Evolutionary conservation across 1,140 invertebrate genomes (phyloP).

Genomic region (Phymorhynchus buccinoides): DNA sequence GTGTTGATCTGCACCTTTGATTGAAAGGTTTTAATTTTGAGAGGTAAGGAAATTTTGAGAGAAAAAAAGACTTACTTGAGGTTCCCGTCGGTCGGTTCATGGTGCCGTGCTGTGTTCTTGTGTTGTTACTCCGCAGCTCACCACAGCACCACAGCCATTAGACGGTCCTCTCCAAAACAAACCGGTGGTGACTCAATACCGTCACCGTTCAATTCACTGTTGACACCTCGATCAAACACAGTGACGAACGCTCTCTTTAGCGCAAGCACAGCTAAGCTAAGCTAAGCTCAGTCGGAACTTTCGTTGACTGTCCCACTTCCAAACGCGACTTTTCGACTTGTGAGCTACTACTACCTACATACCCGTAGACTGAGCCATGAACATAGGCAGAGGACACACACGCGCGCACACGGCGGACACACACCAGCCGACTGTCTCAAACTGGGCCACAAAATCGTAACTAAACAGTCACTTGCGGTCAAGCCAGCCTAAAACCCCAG

Average conservation of each 20-base stretch:
- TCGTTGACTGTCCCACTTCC: neutral
- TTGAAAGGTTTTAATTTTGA: no score
- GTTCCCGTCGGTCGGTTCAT: conserved; percentile 22
- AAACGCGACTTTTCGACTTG: no score
- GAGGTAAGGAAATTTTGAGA: no score
- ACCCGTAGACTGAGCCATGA: no score
- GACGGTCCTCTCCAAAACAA: neutral
- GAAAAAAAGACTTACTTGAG: conserved; percentile 6
- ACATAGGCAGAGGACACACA: no score
- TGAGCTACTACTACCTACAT: no score
- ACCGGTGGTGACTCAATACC: neutral
- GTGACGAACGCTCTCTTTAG: neutral
- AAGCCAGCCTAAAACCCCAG: neutral
- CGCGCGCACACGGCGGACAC: no score
- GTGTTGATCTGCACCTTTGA: no score
- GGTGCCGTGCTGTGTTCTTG: neutral
- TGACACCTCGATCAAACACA: neutral
- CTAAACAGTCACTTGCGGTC: neutral
- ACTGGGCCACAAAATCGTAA: neutral
- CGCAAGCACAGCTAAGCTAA: no score
- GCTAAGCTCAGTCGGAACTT: neutral
- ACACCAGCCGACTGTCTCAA: no score
- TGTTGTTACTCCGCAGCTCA: neutral
- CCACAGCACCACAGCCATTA: neutral
- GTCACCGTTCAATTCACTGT: neutral